Evolutionary conservation across 2,113 vertebrate species (phyloP).

Genomic region (Synodontis membranacea): DNA sequence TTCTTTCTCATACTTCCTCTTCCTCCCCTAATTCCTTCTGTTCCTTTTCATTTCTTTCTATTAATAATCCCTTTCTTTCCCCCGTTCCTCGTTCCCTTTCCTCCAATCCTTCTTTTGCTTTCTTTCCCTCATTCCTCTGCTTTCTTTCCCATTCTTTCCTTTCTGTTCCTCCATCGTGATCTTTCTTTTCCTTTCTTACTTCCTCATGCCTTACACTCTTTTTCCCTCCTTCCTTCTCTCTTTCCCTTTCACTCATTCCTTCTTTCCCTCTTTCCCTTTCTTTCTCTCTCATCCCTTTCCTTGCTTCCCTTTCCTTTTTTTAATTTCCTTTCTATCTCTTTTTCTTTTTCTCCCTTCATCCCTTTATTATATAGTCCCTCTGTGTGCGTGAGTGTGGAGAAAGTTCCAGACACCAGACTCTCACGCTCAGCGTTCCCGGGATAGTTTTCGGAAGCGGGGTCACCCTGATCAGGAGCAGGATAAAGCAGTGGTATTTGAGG

Average conservation of each 20-base stretch:
- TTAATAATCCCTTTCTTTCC: not conserved
- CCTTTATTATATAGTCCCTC: not conserved
- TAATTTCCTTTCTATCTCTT: not conserved
- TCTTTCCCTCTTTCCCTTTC: not conserved
- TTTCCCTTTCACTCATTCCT: not conserved
- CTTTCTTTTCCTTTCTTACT: not conserved
- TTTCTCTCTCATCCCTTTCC: not conserved
- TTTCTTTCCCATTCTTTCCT: not conserved
- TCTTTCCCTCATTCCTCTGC: not conserved
- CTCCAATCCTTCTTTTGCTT: not conserved
- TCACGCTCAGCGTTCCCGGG: too few species aligned
- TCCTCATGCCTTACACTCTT: not conserved
- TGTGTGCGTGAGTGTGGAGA: not conserved
- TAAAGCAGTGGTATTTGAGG: not conserved
- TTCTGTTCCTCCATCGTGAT: not conserved
- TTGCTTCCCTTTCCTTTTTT: not conserved
- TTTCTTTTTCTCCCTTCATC: too few species aligned
- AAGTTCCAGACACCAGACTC: too few species aligned
- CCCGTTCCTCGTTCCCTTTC: too few species aligned
- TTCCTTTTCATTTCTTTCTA: too few species aligned
- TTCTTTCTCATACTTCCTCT: not conserved
- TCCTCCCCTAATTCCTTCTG: not conserved
- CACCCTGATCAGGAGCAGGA: too few species aligned
- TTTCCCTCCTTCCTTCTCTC: too few species aligned
- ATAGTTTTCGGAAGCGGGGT: too few species aligned